Base-by-base conservation (phyloP, 1,140 invertebrate genomes). In the Zaprionus vittiger region DNA sequence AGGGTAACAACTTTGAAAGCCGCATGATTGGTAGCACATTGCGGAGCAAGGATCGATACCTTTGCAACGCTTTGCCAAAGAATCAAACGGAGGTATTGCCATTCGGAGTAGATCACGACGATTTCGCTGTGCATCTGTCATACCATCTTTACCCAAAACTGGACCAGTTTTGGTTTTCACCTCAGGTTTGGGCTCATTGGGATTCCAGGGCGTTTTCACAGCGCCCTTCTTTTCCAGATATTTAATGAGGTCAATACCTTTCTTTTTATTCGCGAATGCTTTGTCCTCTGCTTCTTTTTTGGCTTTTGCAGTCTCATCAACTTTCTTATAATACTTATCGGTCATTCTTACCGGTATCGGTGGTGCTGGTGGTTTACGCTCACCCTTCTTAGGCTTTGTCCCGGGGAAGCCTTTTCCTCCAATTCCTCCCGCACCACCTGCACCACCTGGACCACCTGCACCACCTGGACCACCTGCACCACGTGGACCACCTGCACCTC, bases 261-360 rank as follows among this genome's bases (percentile, higher is more conserved):
- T 59, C 14, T 78, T 69, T n/a, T n/a, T 59, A 5, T 28, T 14
- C 0, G 11, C 31, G 7, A 61, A 22, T 7, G 20, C 55, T 5
- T 55, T 20, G 1, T 61, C 14, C 1, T 44, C 20, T 20, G 74
- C 74, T 7, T 73, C 56, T 12, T 66, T 52, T 28, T 56, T 12
- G 2, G 38, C 34, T 15, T 70, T 55, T 1, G 37, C 31, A 11
- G 22, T 28, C 0, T 47, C 71, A 3, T 37, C 26, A 9, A 44
- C 5, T 11, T 15, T 47, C 31, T 76, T 69, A 4, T 31, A 26
- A 20, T 66, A 41, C 0, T 62, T 62, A 6, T 55, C 38, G 0
- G 31, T 47, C 77, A 71, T 70, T 22, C 67, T 47, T 12, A 79
- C 77, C 0, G 73, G 77, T 41, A 79, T 79, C 0, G 28, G 17